Percentiles rank a stretch among this genome's conserved stretches.
Conservation (phyloP, 2,797 vertebrate species). For the Xyrichtys novacula region DNA sequence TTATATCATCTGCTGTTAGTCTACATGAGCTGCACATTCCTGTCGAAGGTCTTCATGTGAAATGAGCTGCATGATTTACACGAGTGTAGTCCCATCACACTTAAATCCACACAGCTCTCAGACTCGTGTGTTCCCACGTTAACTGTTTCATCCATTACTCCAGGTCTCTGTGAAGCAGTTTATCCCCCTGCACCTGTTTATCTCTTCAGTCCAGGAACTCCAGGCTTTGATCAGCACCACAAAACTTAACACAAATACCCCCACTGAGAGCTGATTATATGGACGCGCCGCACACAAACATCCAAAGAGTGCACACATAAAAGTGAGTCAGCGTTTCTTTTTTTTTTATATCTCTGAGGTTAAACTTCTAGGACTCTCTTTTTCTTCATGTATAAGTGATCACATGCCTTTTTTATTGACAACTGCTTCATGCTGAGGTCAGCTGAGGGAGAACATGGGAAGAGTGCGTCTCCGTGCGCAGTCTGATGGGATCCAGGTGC, state of each 20-base stretch:
- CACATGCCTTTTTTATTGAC: conserved; percentile 29
- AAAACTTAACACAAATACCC: conserved; percentile 18
- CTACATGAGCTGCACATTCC: background rate
- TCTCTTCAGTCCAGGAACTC: conserved; percentile 37
- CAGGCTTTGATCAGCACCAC: conserved; percentile 38
- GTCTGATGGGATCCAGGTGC: conserved; percentile 81
- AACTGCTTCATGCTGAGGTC: conserved; percentile 37
- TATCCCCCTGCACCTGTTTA: conserved; percentile 53
- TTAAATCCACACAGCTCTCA: conserved; percentile 1
- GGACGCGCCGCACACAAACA: conserved; percentile 16
- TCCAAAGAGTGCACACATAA: background rate
- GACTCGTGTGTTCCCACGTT: conserved; percentile 30
- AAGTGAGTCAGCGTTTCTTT: background rate
- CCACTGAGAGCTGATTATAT: conserved; percentile 19
- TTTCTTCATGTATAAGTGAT: background rate
- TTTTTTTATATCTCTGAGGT: background rate
- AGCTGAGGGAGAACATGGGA: conserved; percentile 34
- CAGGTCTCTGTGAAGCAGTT: conserved; percentile 38
- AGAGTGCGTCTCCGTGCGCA: conserved; percentile 33
- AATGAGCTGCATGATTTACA: background rate
- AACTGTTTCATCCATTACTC: conserved; percentile 29
- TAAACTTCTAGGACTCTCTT: background rate
- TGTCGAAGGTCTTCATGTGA: background rate
- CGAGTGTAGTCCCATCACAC: background rate
- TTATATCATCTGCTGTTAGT: too few relatives aligned